Conservation (phyloP, 2,888 invertebrate species). For the Cylindroiulus punctatus region DNA sequence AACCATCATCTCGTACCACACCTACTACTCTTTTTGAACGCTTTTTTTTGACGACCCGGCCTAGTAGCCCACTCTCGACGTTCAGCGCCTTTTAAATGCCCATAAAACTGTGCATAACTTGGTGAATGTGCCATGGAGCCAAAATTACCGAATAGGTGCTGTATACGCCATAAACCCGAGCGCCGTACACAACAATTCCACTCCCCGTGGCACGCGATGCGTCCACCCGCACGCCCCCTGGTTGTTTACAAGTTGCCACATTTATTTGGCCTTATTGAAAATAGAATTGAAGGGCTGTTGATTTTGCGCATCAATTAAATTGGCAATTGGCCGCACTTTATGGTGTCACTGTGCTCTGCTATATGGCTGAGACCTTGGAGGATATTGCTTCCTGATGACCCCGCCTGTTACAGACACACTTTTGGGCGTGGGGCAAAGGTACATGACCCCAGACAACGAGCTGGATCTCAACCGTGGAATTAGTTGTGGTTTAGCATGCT, state of each 20-base stretch:
- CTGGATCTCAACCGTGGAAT: too few relatives aligned
- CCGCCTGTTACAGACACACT: neutral
- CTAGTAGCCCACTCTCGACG: slow-evolving; percentile 51
- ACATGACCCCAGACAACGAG: too few relatives aligned
- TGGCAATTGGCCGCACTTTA: neutral
- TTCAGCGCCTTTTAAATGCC: slow-evolving; percentile 56
- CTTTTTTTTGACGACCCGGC: slow-evolving; percentile 44
- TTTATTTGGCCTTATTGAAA: slow-evolving; percentile 26
- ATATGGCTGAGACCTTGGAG: neutral
- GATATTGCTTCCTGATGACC: neutral
- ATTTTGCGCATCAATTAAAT: slow-evolving; percentile 43
- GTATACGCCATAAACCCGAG: slow-evolving; percentile 25
- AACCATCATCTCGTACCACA: neutral
- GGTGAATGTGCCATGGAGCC: slow-evolving; percentile 54
- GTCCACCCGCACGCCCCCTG: slow-evolving; percentile 20
- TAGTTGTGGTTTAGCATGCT: too few relatives aligned
- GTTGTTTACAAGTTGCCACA: slow-evolving; percentile 17
- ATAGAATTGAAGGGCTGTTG: neutral
- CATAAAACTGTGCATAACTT: slow-evolving; percentile 57
- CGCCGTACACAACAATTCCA: neutral
- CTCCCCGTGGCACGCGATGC: slow-evolving; percentile 23
- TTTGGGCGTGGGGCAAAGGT: neutral
- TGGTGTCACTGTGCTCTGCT: slow-evolving; percentile 12
- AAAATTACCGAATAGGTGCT: slow-evolving; percentile 55
- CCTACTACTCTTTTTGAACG: slow-evolving; percentile 7